Conservation (phyloP, 2,797 vertebrate species). For the Tamandua tetradactyla region DNA sequence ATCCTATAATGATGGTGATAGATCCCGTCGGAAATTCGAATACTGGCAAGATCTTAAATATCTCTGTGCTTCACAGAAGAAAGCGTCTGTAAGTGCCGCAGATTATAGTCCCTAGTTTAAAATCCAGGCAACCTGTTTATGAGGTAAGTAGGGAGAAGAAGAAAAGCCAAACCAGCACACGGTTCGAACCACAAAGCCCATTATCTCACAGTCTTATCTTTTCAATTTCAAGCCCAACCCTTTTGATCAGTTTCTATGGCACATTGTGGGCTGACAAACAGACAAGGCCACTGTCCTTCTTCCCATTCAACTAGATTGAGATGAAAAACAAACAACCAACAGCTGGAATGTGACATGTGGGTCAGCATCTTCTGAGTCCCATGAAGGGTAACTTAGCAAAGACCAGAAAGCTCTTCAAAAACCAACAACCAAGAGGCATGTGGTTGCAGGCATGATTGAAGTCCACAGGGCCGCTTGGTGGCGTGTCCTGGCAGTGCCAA, state of each 20-base stretch:
- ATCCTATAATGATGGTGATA: background rate
- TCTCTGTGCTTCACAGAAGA: background rate
- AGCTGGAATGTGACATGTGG: conserved; percentile 49
- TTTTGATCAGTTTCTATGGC: conserved; percentile 59
- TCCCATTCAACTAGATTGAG: conserved; percentile 23
- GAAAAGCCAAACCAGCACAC: conserved; percentile 20
- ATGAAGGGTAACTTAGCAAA: background rate
- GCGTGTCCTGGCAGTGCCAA: background rate
- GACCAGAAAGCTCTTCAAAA: conserved; percentile 58
- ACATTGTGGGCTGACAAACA: conserved; percentile 4
- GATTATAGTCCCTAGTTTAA: conserved; percentile 31
- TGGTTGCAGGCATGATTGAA: conserved; percentile 18
- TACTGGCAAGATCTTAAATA: background rate
- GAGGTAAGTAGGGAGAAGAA: conserved; percentile 7
- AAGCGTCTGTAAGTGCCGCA: background rate
- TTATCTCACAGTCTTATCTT: conserved; percentile 17
- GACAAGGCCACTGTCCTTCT: conserved; percentile 40
- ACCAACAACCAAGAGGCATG: background rate
- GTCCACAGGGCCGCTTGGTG: conserved; percentile 21
- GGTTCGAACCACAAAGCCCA: background rate
- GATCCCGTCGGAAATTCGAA: background rate
- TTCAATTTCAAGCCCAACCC: background rate
- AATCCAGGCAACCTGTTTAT: conserved; percentile 33
- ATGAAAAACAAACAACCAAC: conserved; percentile 59
- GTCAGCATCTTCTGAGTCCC: conserved; percentile 23